These are phyloP conservation scores for Cosmia trapezina DNA, from an alignment of 2,888 invertebrate genomes.

Conservation along the genomic window DNA sequence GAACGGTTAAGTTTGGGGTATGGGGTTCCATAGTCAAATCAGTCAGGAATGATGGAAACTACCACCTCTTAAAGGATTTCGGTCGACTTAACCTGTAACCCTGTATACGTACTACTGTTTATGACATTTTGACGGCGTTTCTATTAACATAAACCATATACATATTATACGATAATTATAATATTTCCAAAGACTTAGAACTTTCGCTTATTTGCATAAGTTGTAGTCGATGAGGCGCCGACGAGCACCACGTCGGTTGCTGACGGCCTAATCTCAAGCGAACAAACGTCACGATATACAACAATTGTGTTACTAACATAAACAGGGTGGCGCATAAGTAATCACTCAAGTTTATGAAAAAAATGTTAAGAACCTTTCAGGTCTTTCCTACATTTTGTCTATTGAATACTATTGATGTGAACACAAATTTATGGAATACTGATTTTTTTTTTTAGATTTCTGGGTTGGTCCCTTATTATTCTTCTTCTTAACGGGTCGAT, in stretches of 20 bases:
- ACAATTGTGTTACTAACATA: slow-evolving; percentile 22
- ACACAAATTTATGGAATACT: background rate
- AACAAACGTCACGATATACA: slow-evolving; percentile 44
- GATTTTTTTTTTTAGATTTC: no score
- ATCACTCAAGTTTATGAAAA: background rate
- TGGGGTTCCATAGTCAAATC: no score
- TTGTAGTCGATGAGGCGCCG: slow-evolving; percentile 16
- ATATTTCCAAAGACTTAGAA: slow-evolving; percentile 22
- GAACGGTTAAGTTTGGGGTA: no score
- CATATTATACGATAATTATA: slow-evolving; percentile 10
- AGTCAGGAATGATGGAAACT: no score
- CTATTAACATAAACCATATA: slow-evolving; percentile 30
- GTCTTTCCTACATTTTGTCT: background rate
- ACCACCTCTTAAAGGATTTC: no score
- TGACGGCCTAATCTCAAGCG: slow-evolving; percentile 55
- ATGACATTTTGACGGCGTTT: slow-evolving; percentile 42
- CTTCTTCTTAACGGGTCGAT: background rate
- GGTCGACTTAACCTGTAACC: no score
- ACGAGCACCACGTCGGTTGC: slow-evolving; percentile 14
- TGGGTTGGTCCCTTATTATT: background rate
- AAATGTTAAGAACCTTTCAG: background rate
- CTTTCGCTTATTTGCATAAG: slow-evolving; percentile 16
- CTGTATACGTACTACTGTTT: slow-evolving; percentile 17
- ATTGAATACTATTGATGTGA: no score
- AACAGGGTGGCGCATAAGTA: background rate